phyloP scores from a whole-genome alignment of 2,888 invertebrate species.

The Lasioglossum villosulum region DNA sequence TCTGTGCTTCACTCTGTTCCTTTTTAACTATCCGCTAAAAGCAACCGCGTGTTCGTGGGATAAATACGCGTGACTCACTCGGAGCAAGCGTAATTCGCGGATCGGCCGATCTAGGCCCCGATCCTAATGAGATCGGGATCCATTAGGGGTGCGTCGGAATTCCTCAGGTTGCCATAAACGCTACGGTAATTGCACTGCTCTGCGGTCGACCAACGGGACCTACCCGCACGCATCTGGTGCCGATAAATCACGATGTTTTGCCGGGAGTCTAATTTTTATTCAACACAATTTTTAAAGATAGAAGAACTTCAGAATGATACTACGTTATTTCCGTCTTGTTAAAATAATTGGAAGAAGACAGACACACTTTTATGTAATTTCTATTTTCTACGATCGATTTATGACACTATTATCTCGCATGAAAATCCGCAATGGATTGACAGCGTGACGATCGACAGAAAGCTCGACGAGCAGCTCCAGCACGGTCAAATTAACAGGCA shows the following conservation, averaged over 20 bases:
- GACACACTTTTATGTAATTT: not conserved
- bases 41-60: slow-evolving; percentile 18
- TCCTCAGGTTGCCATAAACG: not conserved
- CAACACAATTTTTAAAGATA: not conserved
- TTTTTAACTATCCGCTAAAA: slow-evolving; percentile 25
- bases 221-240: not conserved
- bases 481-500: slow-evolving; percentile 70
- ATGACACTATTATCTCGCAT: not conserved
- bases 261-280: not conserved
- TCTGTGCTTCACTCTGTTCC: not conserved
- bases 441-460: not conserved
- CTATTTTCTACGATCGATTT: not conserved
- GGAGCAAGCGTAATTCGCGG: not conserved
- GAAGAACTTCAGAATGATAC: not conserved
- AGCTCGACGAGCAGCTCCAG: slow-evolving; percentile 25
- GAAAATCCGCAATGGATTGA: not conserved
- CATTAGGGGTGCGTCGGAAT: slow-evolving; percentile 47
- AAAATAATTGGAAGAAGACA: not conserved
- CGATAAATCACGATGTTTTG: not conserved
- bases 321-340: not conserved
- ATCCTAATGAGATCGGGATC: slow-evolving; percentile 42
- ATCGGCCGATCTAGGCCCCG: not conserved
- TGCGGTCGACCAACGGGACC: not conserved
- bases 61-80: slow-evolving; percentile 47
- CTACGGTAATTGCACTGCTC: not conserved